Conservation (phyloP, 2,797 vertebrate species). For the Lacerta viridis region DNA sequence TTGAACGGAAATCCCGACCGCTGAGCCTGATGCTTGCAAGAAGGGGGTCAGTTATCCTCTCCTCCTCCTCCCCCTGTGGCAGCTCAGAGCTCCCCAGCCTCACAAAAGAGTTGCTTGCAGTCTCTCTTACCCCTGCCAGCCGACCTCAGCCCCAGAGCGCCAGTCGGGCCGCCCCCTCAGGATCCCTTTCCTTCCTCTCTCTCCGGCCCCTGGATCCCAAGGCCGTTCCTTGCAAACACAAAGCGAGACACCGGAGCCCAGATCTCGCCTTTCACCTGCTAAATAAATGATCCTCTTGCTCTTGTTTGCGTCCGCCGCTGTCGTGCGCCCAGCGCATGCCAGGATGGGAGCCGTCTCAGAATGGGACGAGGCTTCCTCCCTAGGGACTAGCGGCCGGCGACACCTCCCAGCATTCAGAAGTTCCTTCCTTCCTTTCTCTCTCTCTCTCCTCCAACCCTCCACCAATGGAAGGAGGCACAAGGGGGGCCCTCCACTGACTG, state of each 20-base stretch:
- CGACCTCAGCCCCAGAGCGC: rapidly evolving
- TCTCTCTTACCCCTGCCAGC: background rate
- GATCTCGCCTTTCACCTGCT: background rate
- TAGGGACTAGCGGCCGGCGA: background rate
- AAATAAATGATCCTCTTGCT: background rate
- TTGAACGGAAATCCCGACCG: too few relatives aligned
- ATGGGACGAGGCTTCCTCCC: background rate
- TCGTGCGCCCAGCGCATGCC: background rate
- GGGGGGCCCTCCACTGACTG: too few relatives aligned
- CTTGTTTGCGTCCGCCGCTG: background rate
- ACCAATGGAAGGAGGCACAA: too few relatives aligned
- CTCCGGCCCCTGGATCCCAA: background rate
- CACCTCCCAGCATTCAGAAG: background rate
- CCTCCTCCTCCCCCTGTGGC: too few relatives aligned
- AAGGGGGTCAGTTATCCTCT: background rate
- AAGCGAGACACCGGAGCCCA: background rate
- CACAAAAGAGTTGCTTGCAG: background rate
- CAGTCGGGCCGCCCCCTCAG: background rate
- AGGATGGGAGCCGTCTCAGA: background rate
- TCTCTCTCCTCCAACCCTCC: too few relatives aligned
- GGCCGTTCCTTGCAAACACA: background rate
- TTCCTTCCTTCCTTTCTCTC: background rate
- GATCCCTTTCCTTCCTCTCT: too few relatives aligned
- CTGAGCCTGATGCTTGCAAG: background rate
- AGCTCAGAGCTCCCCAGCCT: background rate